These are phyloP conservation scores for Abramis brama DNA, from an alignment of 2,113 vertebrate species.

Conservation along the genomic window DNA sequence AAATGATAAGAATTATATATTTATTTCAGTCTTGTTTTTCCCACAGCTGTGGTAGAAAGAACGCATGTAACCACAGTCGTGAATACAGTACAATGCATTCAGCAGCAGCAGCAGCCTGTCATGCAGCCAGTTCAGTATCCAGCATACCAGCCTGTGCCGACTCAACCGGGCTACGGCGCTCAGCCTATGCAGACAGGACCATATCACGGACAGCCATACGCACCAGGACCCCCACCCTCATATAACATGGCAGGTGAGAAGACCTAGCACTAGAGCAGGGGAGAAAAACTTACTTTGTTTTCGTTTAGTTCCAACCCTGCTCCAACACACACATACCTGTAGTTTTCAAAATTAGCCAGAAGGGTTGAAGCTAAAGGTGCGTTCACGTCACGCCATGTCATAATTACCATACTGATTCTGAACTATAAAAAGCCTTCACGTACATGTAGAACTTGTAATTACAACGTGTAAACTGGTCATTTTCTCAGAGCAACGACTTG, in stretches of 20 bases:
- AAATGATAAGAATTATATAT: not conserved
- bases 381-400: no score
- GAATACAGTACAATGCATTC: not conserved
- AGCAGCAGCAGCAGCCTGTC: not conserved
- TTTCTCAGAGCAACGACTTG: no score
- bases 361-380: no score
- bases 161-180: not conserved
- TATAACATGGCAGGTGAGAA: not conserved
- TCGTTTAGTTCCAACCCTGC: no score
- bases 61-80: not conserved
- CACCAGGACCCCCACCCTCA: conserved; percentile 72
- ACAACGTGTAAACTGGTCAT: no score
- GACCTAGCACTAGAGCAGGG: not conserved
- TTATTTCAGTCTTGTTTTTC: not conserved
- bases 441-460: not conserved
- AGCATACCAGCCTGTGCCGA: not conserved
- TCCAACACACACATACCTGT: no score
- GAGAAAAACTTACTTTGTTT: no score
- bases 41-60: not conserved
- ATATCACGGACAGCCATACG: conserved; percentile 63
- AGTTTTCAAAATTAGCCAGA: no score
- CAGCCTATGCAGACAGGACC: not conserved
- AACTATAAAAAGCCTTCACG: no score
- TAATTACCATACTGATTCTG: no score
- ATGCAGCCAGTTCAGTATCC: not conserved